Base-by-base conservation (phyloP, 2,113 vertebrate species). In the Pangasianodon gigas region DNA sequence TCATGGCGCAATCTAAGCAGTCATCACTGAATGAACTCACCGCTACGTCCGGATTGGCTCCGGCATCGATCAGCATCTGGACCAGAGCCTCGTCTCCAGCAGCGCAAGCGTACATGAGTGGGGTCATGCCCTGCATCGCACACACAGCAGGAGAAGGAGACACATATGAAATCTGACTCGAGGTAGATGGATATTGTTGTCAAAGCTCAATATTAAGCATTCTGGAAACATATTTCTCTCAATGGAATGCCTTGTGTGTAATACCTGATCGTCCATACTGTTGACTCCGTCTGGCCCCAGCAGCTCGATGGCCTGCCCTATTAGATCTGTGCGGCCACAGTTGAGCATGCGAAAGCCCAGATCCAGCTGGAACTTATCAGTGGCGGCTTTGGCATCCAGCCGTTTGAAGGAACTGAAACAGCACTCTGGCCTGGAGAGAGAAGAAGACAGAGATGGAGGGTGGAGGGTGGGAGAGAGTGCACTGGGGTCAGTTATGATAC, bases 311-410 rank as follows among this genome's bases (percentile, higher is more conserved):
- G 98, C 98, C 93, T 99, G 98, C 92, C 95, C 96, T 92, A 99
- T 98, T 89, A 99, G 97, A 91, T 99, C 98, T 0, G 98, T 99
- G 93, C 98, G 97, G 19, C 98, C 98, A 0, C 98, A 99, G 96
- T 97, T 99, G 29, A 99, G 96, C 98, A 99, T 99, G 79, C 98
- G 97, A 87, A 99, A 99, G 18, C 98, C 98, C 93, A 99, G 94
- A 84, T 99, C 98, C 84, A 99, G 97, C 92, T 97, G 98, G 95
- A 99, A 99, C 93, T 97, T 98, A 81, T 97, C 97, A 0, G 97
- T 97, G 75, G 98, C 98, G 1, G 98, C 97, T 88, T 94, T 97
- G 88, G 98, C 97, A 29, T 99, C 98, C 93, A 99, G 95, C 32
- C 98, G 96, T 93, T 98, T 96, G 93, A 99, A 98, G 84, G 98